Evolutionary conservation across 2,797 vertebrate genomes (phyloP).

Genomic region (Alfaro cultratus): DNA sequence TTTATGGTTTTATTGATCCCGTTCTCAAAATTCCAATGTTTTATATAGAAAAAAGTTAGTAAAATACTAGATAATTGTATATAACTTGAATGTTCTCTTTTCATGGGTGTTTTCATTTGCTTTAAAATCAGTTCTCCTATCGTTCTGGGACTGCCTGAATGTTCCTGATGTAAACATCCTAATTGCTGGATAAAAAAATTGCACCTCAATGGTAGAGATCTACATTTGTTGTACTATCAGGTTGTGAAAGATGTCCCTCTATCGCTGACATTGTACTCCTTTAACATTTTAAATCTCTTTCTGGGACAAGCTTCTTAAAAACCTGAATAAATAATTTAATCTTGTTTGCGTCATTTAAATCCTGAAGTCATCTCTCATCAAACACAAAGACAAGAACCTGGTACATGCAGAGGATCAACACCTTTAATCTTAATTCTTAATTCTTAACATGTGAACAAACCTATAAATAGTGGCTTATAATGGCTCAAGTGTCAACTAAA

Average conservation of each 20-base stretch:
- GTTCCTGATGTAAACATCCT: neutral
- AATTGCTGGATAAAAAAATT: neutral
- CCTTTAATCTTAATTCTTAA: neutral
- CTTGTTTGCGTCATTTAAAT: neutral
- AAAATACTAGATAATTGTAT: conserved; percentile 36
- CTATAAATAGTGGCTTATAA: neutral
- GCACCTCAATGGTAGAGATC: neutral
- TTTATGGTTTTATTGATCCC: conserved; percentile 59
- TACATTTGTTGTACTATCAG: neutral
- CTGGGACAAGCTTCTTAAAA: neutral
- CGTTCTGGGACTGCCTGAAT: conserved; percentile 7
- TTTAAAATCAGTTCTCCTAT: neutral
- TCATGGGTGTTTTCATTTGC: conserved; percentile 6
- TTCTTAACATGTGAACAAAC: neutral
- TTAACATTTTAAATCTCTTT: neutral
- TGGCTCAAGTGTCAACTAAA: neutral
- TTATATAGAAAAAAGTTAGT: conserved; percentile 56
- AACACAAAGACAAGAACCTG: neutral
- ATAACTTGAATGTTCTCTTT: conserved; percentile 32
- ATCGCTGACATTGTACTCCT: neutral
- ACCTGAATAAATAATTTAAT: neutral
- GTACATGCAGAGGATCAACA: neutral
- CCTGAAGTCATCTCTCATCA: neutral
- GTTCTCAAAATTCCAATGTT: conserved; percentile 54
- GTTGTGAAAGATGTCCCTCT: neutral